These are phyloP conservation scores for Ornithoptera priamus DNA, from an alignment of 2,888 invertebrate genomes.

Conservation along the genomic window DNA sequence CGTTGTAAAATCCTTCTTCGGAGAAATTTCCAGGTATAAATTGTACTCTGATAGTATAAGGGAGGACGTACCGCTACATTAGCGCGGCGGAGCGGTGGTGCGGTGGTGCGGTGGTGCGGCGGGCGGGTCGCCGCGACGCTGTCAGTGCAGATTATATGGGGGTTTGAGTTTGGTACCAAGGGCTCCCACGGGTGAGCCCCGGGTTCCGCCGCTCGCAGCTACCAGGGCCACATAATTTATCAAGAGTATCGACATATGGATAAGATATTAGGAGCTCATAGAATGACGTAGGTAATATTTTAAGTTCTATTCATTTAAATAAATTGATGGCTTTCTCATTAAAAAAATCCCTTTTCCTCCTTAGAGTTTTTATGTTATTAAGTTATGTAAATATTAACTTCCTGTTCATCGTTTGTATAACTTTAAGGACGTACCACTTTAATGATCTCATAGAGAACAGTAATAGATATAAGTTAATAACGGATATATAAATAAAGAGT, in stretches of 20 bases:
- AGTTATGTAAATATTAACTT: too few species aligned
- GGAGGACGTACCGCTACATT: slow-evolving; percentile 40
- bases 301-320: neutral
- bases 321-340: neutral
- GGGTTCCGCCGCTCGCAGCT: slow-evolving; percentile 34
- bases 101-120: slow-evolving; percentile 3
- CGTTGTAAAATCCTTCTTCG: neutral
- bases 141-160: slow-evolving; percentile 51
- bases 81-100: slow-evolving; percentile 30
- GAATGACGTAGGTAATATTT: neutral
- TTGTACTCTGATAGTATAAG: slow-evolving; percentile 44
- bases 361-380: too few species aligned
- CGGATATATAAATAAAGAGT: too few species aligned
- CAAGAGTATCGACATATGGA: slow-evolving; percentile 24
- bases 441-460: too few species aligned
- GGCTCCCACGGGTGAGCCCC: slow-evolving; percentile 56
- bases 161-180: slow-evolving; percentile 50
- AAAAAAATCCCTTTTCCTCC: too few species aligned
- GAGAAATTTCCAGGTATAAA: slow-evolving; percentile 24
- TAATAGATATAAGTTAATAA: too few species aligned
- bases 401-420: too few species aligned
- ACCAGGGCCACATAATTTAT: slow-evolving; percentile 32
- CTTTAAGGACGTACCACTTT: too few species aligned
- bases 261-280: slow-evolving; percentile 16
- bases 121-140: slow-evolving; percentile 41